Percentiles rank a stretch among this genome's conserved stretches.
Evolutionary conservation across 2,888 invertebrate species (phyloP).

Genomic region (Microdon myrmicae): DNA sequence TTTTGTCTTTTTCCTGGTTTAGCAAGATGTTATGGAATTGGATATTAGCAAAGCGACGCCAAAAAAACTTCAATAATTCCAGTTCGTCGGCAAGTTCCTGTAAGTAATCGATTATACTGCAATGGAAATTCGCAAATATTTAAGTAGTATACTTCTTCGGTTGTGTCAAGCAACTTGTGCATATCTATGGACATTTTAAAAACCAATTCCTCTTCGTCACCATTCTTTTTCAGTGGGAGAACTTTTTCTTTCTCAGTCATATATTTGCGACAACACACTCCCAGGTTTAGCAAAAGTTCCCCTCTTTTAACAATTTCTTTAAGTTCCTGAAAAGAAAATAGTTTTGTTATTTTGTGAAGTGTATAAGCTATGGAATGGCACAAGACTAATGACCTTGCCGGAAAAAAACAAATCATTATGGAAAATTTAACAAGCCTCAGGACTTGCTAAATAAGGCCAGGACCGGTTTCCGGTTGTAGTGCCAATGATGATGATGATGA

Average conservation of each 20-base stretch:
- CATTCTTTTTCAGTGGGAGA: conserved; percentile 54
- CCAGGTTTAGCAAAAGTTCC: conserved; percentile 58
- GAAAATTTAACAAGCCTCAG: no score
- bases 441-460: no score
- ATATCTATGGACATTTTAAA: conserved; percentile 56
- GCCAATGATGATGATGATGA: no score
- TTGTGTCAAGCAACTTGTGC: conserved; percentile 57
- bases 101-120: background rate
- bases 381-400: no score
- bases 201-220: conserved; percentile 16
- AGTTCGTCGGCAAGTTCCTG: conserved; percentile 56
- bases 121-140: background rate
- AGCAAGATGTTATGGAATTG: conserved; percentile 58
- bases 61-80: conserved; percentile 58
- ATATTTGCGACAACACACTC: conserved; percentile 60
- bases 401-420: background rate
- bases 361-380: no score
- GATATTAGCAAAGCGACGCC: conserved; percentile 61
- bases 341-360: background rate
- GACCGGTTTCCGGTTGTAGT: no score
- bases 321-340: conserved; percentile 53
- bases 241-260: conserved; percentile 64
- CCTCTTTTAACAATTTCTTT: conserved; percentile 58
- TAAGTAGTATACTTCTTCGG: conserved; percentile 54
- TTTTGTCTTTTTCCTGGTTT: conserved; percentile 55